These are phyloP conservation scores for Zeus faber DNA, from an alignment of 2,113 vertebrate species.

Conservation along the genomic window DNA sequence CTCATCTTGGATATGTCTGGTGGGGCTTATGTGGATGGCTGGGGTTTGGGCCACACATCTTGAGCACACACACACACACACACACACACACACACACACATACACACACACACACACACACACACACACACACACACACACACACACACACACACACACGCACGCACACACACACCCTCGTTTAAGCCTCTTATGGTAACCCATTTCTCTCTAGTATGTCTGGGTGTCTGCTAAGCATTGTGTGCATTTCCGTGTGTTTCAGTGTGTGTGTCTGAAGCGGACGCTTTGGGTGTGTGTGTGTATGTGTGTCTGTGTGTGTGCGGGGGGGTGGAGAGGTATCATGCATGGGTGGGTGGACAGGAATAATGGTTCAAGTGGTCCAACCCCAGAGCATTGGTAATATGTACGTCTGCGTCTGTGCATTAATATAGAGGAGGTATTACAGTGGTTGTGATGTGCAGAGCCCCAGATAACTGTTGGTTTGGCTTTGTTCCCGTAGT, in stretches of 20 bases:
- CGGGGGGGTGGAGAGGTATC: slow-evolving; percentile 10
- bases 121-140: neutral
- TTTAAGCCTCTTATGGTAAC: slow-evolving; percentile 7
- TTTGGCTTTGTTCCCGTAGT: slow-evolving; percentile 29
- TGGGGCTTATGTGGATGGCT: too few relatives aligned
- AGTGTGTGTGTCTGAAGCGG: too few relatives aligned
- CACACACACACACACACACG: neutral
- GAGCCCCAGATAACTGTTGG: slow-evolving; percentile 42
- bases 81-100: neutral
- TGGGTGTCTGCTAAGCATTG: neutral
- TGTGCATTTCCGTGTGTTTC: neutral
- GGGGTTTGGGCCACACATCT: too few relatives aligned
- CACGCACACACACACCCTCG: neutral
- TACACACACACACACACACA: neutral
- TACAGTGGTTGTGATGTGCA: slow-evolving; percentile 55
- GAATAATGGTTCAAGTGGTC: slow-evolving; percentile 51
- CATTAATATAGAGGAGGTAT: slow-evolving; percentile 60
- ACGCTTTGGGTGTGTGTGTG: neutral
- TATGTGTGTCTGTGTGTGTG: slow-evolving; percentile 15
- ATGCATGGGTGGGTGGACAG: slow-evolving; percentile 33
- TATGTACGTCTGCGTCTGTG: slow-evolving; percentile 17
- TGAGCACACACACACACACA: neutral
- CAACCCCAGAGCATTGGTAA: neutral
- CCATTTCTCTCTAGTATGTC: neutral
- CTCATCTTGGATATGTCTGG: neutral